Conservation (phyloP, 2,113 vertebrate species). For the Phrynosoma blainvillii region DNA sequence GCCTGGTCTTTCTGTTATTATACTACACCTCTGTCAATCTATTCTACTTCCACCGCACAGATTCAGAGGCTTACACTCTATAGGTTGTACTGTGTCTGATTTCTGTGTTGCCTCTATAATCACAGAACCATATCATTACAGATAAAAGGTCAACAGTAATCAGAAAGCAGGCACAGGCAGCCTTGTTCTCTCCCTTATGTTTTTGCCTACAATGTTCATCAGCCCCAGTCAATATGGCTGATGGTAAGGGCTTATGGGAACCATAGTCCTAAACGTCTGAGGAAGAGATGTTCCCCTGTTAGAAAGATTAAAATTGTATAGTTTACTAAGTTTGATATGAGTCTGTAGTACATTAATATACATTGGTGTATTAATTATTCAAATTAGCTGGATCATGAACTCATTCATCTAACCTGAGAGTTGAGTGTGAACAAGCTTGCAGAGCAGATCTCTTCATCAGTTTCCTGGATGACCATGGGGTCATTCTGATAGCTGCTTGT, state of each 20-base stretch:
- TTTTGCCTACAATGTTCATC: not conserved
- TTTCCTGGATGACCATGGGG: constrained; percentile 55
- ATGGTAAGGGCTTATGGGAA: not conserved
- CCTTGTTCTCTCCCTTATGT: not conserved
- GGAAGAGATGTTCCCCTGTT: no score
- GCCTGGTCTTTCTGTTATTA: no score
- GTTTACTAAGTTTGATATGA: not conserved
- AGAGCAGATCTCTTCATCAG: constrained; percentile 68
- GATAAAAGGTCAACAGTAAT: not conserved
- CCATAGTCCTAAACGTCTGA: not conserved
- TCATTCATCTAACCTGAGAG: constrained; percentile 82
- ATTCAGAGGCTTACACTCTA: not conserved
- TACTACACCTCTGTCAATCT: not conserved
- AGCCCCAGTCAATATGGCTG: no score
- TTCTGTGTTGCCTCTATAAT: not conserved
- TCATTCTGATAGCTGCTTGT: constrained; percentile 71
- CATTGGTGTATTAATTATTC: not conserved
- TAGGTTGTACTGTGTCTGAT: not conserved
- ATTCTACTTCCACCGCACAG: not conserved
- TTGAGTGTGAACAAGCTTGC: constrained; percentile 91
- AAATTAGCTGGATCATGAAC: not conserved
- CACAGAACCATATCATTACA: not conserved
- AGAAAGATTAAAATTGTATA: not conserved
- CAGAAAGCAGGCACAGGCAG: not conserved
- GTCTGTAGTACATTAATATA: not conserved